Conservation (phyloP, 2,888 invertebrate genomes). For the Lepidochitona cinerea region DNA sequence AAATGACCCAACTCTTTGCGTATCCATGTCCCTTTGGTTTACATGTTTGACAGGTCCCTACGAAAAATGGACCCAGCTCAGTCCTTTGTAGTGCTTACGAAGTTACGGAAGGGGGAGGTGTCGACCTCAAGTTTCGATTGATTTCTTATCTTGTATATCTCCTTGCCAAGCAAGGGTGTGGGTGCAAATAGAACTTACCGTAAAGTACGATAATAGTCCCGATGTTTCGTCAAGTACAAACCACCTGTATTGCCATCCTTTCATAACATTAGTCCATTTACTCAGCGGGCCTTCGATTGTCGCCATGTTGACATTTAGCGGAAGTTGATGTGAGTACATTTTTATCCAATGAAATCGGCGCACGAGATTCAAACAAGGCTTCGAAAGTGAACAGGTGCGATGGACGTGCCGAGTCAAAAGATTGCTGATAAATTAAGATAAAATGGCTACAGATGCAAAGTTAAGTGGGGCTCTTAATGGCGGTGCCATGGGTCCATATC, state of each 20-base stretch:
- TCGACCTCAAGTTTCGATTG: too few relatives aligned
- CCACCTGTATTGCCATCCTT: constrained; percentile 99
- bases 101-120: too few relatives aligned
- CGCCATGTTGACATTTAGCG: constrained; percentile 26
- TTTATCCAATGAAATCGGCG: not conserved
- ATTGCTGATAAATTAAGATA: not conserved
- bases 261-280: constrained; percentile 98
- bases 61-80: too few relatives aligned
- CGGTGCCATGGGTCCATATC: not conserved
- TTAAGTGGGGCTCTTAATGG: not conserved
- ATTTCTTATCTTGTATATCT: too few relatives aligned
- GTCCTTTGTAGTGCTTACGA: too few relatives aligned
- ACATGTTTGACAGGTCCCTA: too few relatives aligned
- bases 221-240: constrained; percentile 98
- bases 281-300: constrained; percentile 92
- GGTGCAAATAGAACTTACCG: too few relatives aligned
- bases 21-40: too few relatives aligned
- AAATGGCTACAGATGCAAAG: not conserved
- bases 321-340: not conserved
- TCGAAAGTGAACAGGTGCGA: not conserved
- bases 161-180: too few relatives aligned
- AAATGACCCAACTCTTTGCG: too few relatives aligned
- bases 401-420: not conserved
- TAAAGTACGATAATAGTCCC: constrained; percentile 96
- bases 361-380: not conserved